phyloP scores from a whole-genome alignment of 2,888 invertebrate species.

The Sesia apiformis region DNA sequence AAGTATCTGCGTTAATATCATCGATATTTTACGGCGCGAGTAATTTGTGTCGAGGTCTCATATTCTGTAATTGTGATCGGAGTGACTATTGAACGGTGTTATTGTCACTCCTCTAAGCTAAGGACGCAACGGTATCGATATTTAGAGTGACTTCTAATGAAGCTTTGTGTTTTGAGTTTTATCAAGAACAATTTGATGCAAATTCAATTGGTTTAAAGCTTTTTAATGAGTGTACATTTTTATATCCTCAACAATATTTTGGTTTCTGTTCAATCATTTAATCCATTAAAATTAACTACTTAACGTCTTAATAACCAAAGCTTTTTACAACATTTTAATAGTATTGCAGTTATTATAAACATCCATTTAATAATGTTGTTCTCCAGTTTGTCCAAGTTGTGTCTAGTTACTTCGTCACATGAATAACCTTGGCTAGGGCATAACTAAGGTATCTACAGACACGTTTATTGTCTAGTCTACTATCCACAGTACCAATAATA shows the following conservation, averaged over 20 bases:
- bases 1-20: neutral
- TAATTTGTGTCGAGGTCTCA: slow-evolving; percentile 67
- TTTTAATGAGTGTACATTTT: no score
- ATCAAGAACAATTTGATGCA: no score
- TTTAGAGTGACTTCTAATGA: neutral
- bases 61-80: slow-evolving; percentile 45
- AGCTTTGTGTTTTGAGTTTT: neutral
- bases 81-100: slow-evolving; percentile 28
- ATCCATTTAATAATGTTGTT: neutral
- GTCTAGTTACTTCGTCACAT: neutral
- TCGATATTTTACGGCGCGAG: slow-evolving; percentile 51
- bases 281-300: no score
- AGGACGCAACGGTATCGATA: neutral
- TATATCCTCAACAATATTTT: no score
- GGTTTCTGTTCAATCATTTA: no score
- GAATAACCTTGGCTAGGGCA: neutral
- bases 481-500: neutral
- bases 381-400: neutral
- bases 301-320: no score
- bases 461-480: neutral
- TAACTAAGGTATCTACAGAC: neutral
- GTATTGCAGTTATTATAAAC: no score
- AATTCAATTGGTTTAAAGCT: no score
- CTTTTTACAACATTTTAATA: no score
- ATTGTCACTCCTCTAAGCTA: slow-evolving; percentile 8